Conservation (phyloP, 2,797 vertebrate genomes). For the Luscinia luscinia region DNA sequence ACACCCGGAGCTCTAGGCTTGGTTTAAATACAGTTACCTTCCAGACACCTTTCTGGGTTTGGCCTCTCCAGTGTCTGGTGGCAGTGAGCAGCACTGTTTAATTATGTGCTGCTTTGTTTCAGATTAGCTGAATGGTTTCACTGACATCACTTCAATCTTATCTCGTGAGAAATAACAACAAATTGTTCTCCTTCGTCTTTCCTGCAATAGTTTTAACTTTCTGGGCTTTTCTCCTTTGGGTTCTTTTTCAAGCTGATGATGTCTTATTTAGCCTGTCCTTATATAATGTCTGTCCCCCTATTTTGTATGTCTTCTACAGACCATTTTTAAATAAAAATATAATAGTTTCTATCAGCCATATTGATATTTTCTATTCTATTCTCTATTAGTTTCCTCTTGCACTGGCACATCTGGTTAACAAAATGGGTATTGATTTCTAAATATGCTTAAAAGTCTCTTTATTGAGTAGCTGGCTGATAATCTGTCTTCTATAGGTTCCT, state of each 20-base stretch:
- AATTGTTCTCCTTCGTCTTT: background rate
- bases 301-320: background rate
- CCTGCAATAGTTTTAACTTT: background rate
- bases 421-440: slow-evolving; percentile 1
- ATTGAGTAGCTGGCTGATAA: background rate
- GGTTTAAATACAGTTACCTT: background rate
- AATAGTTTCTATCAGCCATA: background rate
- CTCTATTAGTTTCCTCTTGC: background rate
- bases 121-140: background rate
- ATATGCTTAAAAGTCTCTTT: background rate
- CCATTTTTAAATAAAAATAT: background rate
- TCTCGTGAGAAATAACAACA: background rate
- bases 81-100: background rate
- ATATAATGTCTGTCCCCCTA: background rate
- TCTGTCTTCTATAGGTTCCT: background rate
- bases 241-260: background rate
- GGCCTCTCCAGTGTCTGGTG: background rate
- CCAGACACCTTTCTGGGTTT: background rate
- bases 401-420: background rate
- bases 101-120: background rate
- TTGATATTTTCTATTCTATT: background rate
- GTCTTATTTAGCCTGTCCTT: background rate
- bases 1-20: background rate
- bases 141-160: background rate
- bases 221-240: background rate